Evolutionary conservation across 2,888 invertebrate species (phyloP).

Genomic region (Callyntrura sp.): DNA sequence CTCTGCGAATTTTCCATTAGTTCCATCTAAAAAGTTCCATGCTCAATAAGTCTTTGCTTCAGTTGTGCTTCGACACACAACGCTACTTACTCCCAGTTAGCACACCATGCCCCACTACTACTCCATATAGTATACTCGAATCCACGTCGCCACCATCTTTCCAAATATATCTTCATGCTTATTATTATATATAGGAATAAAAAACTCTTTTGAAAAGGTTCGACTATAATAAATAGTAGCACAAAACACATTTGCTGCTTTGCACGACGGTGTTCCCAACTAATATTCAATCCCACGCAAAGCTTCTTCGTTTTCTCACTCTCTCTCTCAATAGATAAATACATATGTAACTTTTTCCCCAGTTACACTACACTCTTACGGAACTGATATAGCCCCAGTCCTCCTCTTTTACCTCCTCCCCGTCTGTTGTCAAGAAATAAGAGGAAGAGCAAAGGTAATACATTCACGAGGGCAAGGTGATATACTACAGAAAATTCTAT

Average conservation of each 20-base stretch:
- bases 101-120: neutral
- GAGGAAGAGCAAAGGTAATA: slow-evolving; percentile 57
- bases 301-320: too few species aligned
- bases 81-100: slow-evolving; percentile 27
- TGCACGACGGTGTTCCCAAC: slow-evolving; percentile 27
- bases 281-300: slow-evolving; percentile 69
- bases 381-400: slow-evolving; percentile 26
- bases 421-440: slow-evolving; percentile 47
- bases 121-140: too few species aligned
- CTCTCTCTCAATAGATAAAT: too few species aligned
- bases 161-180: slow-evolving; percentile 57
- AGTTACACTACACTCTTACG: too few species aligned
- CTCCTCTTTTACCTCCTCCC: slow-evolving; percentile 31
- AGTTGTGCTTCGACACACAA: slow-evolving; percentile 38
- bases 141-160: slow-evolving; percentile 19
- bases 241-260: slow-evolving; percentile 33
- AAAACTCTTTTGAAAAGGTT: slow-evolving; percentile 54
- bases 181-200: slow-evolving; percentile 36
- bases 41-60: slow-evolving; percentile 63
- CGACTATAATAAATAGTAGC: slow-evolving; percentile 47
- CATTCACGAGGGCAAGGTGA: slow-evolving; percentile 40
- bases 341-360: neutral
- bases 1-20: slow-evolving; percentile 77
- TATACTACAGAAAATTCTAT: slow-evolving; percentile 14
- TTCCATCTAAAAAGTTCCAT: slow-evolving; percentile 66